These are phyloP conservation scores for Pristionchus maxplancki DNA, from an alignment of 2,888 invertebrate species.

Conservation along the genomic window DNA sequence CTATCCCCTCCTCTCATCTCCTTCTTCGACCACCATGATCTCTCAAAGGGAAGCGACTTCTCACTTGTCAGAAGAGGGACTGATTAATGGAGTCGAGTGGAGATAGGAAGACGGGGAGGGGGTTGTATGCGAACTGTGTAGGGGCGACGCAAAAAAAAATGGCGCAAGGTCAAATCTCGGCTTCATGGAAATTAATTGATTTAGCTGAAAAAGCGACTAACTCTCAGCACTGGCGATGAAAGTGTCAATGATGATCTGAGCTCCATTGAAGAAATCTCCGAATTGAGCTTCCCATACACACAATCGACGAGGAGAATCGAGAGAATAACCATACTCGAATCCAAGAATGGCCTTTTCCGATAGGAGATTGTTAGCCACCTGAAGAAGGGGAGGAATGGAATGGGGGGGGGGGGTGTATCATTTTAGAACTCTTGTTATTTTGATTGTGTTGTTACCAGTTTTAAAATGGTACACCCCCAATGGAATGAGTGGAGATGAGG, in stretches of 20 bases:
- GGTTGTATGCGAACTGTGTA: background rate
- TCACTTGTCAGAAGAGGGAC: conserved; percentile 4
- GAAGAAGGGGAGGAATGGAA: too few relatives aligned
- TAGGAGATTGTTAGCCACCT: conserved; percentile 92
- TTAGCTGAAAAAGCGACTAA: conserved; percentile 75
- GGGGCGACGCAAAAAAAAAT: background rate
- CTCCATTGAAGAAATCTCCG: conserved; percentile 97
- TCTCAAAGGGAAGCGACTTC: background rate
- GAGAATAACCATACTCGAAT: conserved; percentile 90
- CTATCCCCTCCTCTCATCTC: background rate
- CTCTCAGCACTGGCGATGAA: conserved; percentile 92
- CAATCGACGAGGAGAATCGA: conserved; percentile 80
- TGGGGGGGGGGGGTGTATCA: too few relatives aligned
- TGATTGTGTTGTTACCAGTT: too few relatives aligned
- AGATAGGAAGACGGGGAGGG: conserved; percentile 3
- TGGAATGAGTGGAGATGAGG: background rate
- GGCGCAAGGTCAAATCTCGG: background rate
- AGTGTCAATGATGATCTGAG: conserved; percentile 94
- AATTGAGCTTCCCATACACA: conserved; percentile 98
- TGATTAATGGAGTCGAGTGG: conserved; percentile 18
- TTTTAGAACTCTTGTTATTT: too few relatives aligned
- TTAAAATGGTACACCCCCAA: too few relatives aligned
- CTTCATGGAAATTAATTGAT: background rate
- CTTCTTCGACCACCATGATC: conserved; percentile 4
- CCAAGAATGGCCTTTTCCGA: conserved; percentile 96